Base-by-base conservation (phyloP, 1,140 invertebrate species). In the Saccostrea cuccullata region DNA sequence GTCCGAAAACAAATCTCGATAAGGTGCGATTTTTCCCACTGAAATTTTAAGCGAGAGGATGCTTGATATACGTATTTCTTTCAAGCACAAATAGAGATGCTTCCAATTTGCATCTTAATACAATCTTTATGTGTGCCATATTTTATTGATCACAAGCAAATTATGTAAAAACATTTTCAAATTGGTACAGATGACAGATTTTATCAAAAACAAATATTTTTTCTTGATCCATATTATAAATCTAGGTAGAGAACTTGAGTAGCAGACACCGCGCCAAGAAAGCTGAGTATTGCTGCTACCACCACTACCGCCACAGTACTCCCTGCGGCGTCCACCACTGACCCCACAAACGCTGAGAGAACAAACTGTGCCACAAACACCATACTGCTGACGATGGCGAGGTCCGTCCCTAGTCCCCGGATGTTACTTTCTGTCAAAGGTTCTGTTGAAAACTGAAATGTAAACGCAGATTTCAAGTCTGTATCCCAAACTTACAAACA, bases 361-460 rank as follows among this genome's bases (percentile, higher is more conserved):
- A 98, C 95, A 91, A 99, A 98, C 95, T 99, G 98, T 0, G 98
- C 98, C 67, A 99, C 96, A 95, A 99, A 99, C 2, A 99, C 98
- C 97, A 98, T 99, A 91, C 97, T 98, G 90, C 98, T 98, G 30
- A 99, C 97, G 86, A 99, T 97, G 0, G 98, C 98, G 0, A 99
- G 96, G 93, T 99, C 98, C 0, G 98, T 99, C 2, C 98, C 98
- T 12, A 99, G 95, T 2, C 98, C 98, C 17, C 98, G 96, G 0
- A 97, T 95, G 89, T 96, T 92, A 2, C 90, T 30, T n/a, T 85
- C 86, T 23, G 40, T 20, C 15, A 8, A 23, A 47, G 58, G 15
- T 26, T 8, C 17, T 82, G 55, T 20, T 0, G 55, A 84, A 85
- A 92, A 91, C 89, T 90, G 90, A 30, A 88, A 36, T 2, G 30